Evolutionary conservation across 2,113 vertebrate genomes (phyloP).

Genomic region (Xenopus tropicalis): UCB_Xtro_10.0 CM004443.2:187484001-187484500

Average conservation of each 20-base stretch:
- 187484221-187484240: background rate
- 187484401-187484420: conserved; percentile 72
- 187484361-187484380: conserved; percentile 57
- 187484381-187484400: conserved; percentile 78
- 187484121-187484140: too few relatives aligned
- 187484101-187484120: too few relatives aligned
- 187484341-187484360: background rate
- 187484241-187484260: background rate
- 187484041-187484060: too few relatives aligned
- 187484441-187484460: conserved; percentile 97
- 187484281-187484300: background rate
- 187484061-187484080: too few relatives aligned
- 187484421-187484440: conserved; percentile 75
- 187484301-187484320: background rate
- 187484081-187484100: too few relatives aligned
- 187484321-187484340: background rate
- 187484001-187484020: too few relatives aligned
- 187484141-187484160: too few relatives aligned
- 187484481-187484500: conserved; percentile 97
- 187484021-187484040: too few relatives aligned
- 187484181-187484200: too few relatives aligned
- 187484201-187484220: too few relatives aligned
- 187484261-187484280: background rate
- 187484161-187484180: too few relatives aligned
- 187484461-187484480: conserved; percentile 75